phyloP scores from a whole-genome alignment of 2,797 vertebrate genomes.

The Anguilla anguilla region DNA sequence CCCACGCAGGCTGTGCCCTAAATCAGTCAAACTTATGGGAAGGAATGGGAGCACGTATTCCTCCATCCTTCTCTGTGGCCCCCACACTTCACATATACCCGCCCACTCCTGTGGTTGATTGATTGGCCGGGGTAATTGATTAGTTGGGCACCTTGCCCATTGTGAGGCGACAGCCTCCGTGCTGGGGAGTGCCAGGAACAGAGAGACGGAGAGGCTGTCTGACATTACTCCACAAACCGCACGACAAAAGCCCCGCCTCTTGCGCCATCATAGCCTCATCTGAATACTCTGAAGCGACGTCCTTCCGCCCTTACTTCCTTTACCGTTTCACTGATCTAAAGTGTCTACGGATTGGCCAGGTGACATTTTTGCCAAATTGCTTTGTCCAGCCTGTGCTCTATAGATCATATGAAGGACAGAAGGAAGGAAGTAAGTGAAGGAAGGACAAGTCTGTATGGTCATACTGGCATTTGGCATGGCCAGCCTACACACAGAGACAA shows the following conservation, averaged over 20 bases:
- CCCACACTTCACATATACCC: background rate
- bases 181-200: background rate
- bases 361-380: background rate
- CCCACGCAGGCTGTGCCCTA: background rate
- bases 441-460: no score
- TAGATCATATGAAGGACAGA: no score
- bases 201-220: background rate
- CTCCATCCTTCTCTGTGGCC: background rate
- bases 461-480: background rate
- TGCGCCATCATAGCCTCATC: background rate
- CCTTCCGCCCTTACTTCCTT: no score
- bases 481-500: background rate
- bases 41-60: background rate
- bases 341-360: background rate
- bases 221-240: background rate
- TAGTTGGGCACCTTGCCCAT: background rate
- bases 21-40: background rate
- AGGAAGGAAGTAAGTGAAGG: no score
- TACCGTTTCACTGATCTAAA: background rate
- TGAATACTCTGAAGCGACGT: background rate
- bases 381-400: background rate
- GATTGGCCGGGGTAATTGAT: constrained; percentile 10
- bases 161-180: background rate
- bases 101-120: background rate
- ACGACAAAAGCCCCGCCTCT: background rate